A percentile compares a stretch with the other conserved stretches of the same genome.
phyloP scores from a whole-genome alignment of 2,888 invertebrate genomes.

The Leptarthrus brevirostris region DNA sequence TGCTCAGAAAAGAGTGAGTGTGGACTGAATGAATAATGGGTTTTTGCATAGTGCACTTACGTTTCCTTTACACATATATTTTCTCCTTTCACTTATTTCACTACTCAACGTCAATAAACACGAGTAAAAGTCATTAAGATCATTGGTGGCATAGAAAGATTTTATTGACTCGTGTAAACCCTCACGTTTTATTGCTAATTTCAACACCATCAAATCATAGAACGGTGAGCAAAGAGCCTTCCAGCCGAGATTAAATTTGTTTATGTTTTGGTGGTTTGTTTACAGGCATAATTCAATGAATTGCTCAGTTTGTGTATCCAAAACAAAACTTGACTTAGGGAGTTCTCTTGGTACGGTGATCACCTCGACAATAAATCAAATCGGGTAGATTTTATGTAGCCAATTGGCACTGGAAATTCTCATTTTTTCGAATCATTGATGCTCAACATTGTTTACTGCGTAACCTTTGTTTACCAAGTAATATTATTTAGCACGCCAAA shows the following conservation, averaged over 20 bases:
- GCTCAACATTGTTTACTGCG: neutral
- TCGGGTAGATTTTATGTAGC: neutral
- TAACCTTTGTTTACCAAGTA: neutral
- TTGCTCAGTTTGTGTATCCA: neutral
- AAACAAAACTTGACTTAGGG: neutral
- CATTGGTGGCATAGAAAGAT: neutral
- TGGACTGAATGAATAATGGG: no score
- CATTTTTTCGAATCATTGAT: neutral
- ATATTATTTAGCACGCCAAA: neutral
- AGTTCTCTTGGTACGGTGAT: neutral
- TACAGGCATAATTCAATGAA: conserved; percentile 19
- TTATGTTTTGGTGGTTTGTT: conserved; percentile 23
- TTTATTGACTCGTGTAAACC: conserved; percentile 10
- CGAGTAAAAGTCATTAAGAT: neutral
- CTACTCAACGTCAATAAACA: neutral
- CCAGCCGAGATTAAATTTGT: conserved; percentile 7
- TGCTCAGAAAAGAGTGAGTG: no score
- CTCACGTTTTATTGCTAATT: conserved; percentile 18
- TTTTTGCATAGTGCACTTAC: no score
- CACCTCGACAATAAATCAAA: neutral
- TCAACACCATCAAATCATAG: conserved; percentile 21
- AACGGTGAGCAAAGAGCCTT: neutral
- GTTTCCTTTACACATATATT: no score
- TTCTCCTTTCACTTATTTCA: no score
- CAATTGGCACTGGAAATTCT: no score